Evolutionary conservation across 2,888 invertebrate genomes (phyloP), one percentile per base, ranked within the genome.

Genomic region (Taphrorychus bicolor): DNA sequence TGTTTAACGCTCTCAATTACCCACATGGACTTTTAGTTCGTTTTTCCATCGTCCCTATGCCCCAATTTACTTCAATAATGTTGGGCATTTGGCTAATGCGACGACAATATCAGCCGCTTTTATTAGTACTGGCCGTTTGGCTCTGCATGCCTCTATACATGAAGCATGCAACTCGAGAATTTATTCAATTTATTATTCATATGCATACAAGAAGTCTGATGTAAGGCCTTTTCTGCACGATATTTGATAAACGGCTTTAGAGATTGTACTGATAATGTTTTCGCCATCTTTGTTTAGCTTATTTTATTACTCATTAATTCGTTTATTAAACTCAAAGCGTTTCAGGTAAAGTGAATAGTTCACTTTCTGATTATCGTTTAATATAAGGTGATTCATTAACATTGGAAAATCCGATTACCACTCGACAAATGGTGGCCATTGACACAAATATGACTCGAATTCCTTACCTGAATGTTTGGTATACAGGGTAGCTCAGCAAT

Each of bases 81-180:
- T 45, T 45, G 45, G 45, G 45, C 45, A 45, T 45, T 45, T 45
- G 2, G 14, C 45, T 45, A 17, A 16, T 16, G 14, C 17, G 17
- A 45, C 45, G 45, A 16, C 45, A 17, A 51, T 21, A 17, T 54
- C 18, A 24, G 24, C 9, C 16, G 14, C 23, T 14, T 21, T 45
- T 60, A 51, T 51, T 60, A 51, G n/a, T 32, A 40, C 52, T 21
- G 52, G 22, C 52, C 14, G 24, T 32, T 54, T 54, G 32, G 32
- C 32, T 54, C 42, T 69, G 65, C 61, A 69, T 65, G 69, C 58
- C 65, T 65, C 64, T 69, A 52, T 18, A 63, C 57, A 41, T n/a
- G 42, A 64, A 65, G 69, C 69, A 69, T 69, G 69, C 69, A 65
- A 69, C 61, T 65, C 57, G 42, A 22, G 61, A 69, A 61, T 69